These are phyloP conservation scores for Heliconius ismenius DNA, from an alignment of 2,888 invertebrate species.

Conservation along the genomic window DNA sequence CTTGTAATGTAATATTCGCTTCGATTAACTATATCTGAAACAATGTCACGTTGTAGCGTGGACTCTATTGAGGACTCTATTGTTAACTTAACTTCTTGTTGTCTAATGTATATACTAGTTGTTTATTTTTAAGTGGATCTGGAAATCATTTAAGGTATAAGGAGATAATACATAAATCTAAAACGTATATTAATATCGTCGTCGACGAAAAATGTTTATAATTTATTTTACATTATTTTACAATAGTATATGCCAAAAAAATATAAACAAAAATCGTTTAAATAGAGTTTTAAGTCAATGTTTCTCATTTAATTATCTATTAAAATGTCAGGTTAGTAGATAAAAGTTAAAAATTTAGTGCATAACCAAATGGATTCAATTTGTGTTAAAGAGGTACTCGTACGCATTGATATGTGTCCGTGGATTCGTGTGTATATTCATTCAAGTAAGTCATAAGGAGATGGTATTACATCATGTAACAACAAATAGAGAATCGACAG, in stretches of 20 bases:
- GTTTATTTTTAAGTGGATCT: conserved; percentile 3
- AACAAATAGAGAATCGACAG: conserved; percentile 21
- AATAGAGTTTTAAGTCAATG: neutral
- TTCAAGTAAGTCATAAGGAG: neutral
- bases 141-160: neutral
- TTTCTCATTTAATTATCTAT: neutral
- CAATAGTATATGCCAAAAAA: neutral
- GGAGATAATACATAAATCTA: no score
- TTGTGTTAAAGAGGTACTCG: neutral
- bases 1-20: conserved; percentile 24
- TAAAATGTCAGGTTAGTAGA: neutral
- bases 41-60: conserved; percentile 19
- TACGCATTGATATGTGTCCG: conserved; percentile 3
- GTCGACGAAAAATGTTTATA: no score
- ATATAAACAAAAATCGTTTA: neutral
- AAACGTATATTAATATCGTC: no score
- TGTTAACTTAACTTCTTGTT: neutral
- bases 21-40: conserved; percentile 11
- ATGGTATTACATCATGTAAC: conserved; percentile 35
- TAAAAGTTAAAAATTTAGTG: neutral
- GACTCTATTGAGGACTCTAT: conserved; percentile 10
- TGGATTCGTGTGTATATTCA: neutral
- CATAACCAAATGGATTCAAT: neutral
- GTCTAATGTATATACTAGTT: neutral
- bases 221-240: no score